Percentiles rank a stretch among this genome's conserved stretches.
Conservation (phyloP, 1,140 invertebrate genomes). For the Anoplophora glabripennis region DNA sequence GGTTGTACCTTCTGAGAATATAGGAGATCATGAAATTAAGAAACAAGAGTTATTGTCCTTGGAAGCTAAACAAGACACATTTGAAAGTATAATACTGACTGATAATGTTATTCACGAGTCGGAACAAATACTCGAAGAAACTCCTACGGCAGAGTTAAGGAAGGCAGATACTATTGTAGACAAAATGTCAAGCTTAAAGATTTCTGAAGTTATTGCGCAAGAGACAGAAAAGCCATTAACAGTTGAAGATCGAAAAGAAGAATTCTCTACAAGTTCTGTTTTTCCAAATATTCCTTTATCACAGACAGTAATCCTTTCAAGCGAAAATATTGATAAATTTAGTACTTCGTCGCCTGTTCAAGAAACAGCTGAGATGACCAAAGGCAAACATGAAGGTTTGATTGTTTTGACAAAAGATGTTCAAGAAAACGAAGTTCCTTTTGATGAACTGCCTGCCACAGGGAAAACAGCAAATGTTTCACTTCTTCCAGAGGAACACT, state of each 20-base stretch:
- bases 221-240: slow-evolving; percentile 53
- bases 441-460: slow-evolving; percentile 23
- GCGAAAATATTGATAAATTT: slow-evolving; percentile 30
- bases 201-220: slow-evolving; percentile 50
- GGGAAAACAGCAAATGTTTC: slow-evolving; percentile 24
- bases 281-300: slow-evolving; percentile 20
- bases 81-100: slow-evolving; percentile 53
- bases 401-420: slow-evolving; percentile 48
- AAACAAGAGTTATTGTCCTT: slow-evolving; percentile 43
- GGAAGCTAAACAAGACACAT: slow-evolving; percentile 47
- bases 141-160: slow-evolving; percentile 39
- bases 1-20: slow-evolving; percentile 31
- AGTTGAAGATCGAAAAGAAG: slow-evolving; percentile 40
- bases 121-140: slow-evolving; percentile 50
- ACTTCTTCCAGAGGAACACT: slow-evolving; percentile 38
- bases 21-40: slow-evolving; percentile 30
- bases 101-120: slow-evolving; percentile 53
- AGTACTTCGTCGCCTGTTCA: slow-evolving; percentile 7
- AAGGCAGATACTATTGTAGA: slow-evolving; percentile 49
- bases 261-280: slow-evolving; percentile 41
- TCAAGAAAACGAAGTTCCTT: slow-evolving; percentile 50
- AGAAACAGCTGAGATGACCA: slow-evolving; percentile 33
- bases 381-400: slow-evolving; percentile 52
- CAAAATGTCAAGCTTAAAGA: slow-evolving; percentile 49
- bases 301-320: slow-evolving; percentile 25